These are phyloP conservation scores for Reticulitermes lucifugus DNA, from an alignment of 2,888 invertebrate species.

Conservation along the genomic window DNA sequence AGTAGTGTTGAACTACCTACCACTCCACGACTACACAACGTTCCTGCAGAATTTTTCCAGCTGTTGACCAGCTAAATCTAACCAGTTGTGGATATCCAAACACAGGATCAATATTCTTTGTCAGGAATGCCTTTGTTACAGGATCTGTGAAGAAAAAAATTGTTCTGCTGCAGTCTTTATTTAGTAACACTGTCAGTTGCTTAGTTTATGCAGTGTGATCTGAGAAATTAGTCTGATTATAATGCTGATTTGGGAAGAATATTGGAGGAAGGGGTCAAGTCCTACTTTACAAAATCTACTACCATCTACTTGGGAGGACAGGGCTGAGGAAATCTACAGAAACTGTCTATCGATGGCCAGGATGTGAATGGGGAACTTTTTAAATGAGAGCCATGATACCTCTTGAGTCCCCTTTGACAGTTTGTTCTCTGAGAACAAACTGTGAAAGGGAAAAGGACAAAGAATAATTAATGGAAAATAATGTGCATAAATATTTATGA, in stretches of 20 bases:
- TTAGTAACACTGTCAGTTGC: slow-evolving; percentile 6
- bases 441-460: no score
- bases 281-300: no score
- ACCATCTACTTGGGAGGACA: no score
- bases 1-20: slow-evolving; percentile 63
- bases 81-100: slow-evolving; percentile 97
- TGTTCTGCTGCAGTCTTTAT: background rate
- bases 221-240: slow-evolving; percentile 6
- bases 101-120: slow-evolving; percentile 82
- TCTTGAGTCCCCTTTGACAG: no score
- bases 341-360: no score
- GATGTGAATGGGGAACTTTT: no score
- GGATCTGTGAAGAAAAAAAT: slow-evolving; percentile 76
- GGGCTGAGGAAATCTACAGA: no score
- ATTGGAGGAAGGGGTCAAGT: background rate
- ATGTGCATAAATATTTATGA: no score
- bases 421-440: no score
- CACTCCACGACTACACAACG: slow-evolving; percentile 79
- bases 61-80: slow-evolving; percentile 98
- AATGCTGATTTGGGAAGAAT: no score
- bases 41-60: slow-evolving; percentile 81
- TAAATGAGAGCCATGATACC: no score
- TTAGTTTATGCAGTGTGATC: background rate
- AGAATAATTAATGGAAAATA: no score
- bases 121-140: slow-evolving; percentile 90